Evolutionary conservation across 2,888 invertebrate species (phyloP).

Genomic region (Cabera pusaria): DNA sequence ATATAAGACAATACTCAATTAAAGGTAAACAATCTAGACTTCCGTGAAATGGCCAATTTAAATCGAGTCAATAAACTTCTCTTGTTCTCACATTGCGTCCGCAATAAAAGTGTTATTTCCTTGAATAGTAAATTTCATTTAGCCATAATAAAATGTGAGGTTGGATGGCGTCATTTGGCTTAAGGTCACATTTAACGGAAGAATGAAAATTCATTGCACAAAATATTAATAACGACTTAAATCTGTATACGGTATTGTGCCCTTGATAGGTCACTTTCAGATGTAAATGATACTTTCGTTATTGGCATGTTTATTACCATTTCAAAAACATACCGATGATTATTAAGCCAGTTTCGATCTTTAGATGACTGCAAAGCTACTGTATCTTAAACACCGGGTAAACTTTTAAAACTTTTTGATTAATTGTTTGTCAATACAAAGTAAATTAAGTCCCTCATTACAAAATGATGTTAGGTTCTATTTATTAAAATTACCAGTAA

Average conservation of each 20-base stretch:
- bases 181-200: constrained; percentile 50
- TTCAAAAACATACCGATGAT: no score
- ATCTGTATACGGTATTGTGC: constrained; percentile 1
- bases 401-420: no score
- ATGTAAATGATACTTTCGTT: background rate
- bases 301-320: no score
- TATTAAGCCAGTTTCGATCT: no score
- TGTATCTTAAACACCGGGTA: no score
- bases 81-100: constrained; percentile 25
- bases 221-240: constrained; percentile 22
- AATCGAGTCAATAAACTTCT: constrained; percentile 23
- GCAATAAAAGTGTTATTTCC: constrained; percentile 44
- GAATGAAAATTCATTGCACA: constrained; percentile 34
- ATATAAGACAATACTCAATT: constrained; percentile 36
- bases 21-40: constrained; percentile 32
- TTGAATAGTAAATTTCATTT: constrained; percentile 41
- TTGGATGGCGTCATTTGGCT: constrained; percentile 27
- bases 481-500: no score
- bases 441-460: no score
- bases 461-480: no score
- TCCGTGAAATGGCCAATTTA: constrained; percentile 34
- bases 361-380: no score
- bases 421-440: no score
- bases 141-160: constrained; percentile 47
- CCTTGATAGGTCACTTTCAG: constrained; percentile 10